Evolutionary conservation across 2,888 invertebrate genomes (phyloP).

Genomic region (Junonia oenone): DNA sequence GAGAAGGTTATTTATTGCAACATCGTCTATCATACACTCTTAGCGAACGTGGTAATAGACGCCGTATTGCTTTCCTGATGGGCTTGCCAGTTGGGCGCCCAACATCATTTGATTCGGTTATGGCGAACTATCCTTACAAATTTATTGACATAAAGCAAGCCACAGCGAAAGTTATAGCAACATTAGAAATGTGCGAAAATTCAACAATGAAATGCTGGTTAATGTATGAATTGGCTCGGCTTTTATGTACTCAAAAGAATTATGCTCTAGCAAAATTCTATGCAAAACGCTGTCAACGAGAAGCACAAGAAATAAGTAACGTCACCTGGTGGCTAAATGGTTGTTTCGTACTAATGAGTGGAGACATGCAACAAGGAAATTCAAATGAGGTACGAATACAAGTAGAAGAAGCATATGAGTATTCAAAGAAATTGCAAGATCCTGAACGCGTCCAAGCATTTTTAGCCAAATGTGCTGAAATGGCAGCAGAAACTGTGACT

Average conservation of each 20-base stretch:
- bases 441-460: constrained; percentile 64
- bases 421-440: constrained; percentile 60
- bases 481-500: constrained; percentile 52
- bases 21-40: constrained; percentile 65
- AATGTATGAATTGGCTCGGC: constrained; percentile 64
- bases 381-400: constrained; percentile 64
- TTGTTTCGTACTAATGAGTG: constrained; percentile 64
- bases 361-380: constrained; percentile 72
- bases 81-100: constrained; percentile 63
- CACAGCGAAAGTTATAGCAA: constrained; percentile 49
- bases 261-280: constrained; percentile 68
- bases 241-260: constrained; percentile 63
- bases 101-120: constrained; percentile 68
- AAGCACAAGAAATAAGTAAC: constrained; percentile 57
- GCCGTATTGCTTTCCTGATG: constrained; percentile 69
- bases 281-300: constrained; percentile 64
- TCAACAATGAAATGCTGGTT: constrained; percentile 70
- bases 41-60: constrained; percentile 65
- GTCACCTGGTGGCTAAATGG: constrained; percentile 70
- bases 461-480: constrained; percentile 58
- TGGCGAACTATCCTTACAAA: constrained; percentile 67
- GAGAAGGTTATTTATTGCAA: constrained; percentile 62
- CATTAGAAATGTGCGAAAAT: constrained; percentile 70
- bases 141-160: constrained; percentile 63
- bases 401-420: constrained; percentile 66